phyloP scores from a whole-genome alignment of 2,888 invertebrate species.

The Hirtodrosophila alboralis region DNA sequence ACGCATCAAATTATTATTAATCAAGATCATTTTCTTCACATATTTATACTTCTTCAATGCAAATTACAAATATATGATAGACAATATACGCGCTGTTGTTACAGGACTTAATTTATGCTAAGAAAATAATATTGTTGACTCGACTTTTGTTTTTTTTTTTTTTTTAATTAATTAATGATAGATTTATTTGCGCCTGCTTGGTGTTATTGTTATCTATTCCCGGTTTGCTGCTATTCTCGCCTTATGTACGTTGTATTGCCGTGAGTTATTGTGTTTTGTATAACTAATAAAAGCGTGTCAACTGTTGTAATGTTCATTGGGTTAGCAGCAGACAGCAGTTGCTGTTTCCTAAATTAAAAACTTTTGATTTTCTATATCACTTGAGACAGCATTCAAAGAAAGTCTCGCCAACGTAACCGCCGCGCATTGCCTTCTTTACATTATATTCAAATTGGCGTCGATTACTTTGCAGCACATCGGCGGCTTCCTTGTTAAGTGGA shows the following conservation, averaged over 20 bases:
- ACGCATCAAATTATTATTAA: constrained; percentile 1
- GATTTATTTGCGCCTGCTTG: constrained; percentile 21
- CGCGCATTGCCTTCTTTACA: constrained; percentile 97
- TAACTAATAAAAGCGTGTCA: constrained; percentile 83
- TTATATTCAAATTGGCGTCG: constrained; percentile 97
- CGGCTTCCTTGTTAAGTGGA: constrained; percentile 98
- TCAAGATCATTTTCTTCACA: constrained; percentile 12
- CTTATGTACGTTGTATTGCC: too few relatives aligned
- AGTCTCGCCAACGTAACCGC: constrained; percentile 96
- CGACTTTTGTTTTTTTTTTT: constrained; percentile 54
- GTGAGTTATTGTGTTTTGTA: constrained; percentile 35
- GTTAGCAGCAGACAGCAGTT: constrained; percentile 77
- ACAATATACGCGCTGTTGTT: neutral
- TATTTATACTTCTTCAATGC: constrained; percentile 9
- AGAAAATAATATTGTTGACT: constrained; percentile 43
- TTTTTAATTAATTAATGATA: constrained; percentile 66
- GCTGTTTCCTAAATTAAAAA: constrained; percentile 83
- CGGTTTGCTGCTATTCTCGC: constrained; percentile 21
- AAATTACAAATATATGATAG: constrained; percentile 41
- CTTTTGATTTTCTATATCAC: constrained; percentile 87
- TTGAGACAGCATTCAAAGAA: constrained; percentile 98
- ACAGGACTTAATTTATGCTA: too few relatives aligned
- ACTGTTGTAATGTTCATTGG: constrained; percentile 53
- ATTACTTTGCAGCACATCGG: constrained; percentile 97
- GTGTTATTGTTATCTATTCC: constrained; percentile 9